Base-by-base conservation (phyloP, 2,888 invertebrate species). In the Caenorhabditis becei region DNA sequence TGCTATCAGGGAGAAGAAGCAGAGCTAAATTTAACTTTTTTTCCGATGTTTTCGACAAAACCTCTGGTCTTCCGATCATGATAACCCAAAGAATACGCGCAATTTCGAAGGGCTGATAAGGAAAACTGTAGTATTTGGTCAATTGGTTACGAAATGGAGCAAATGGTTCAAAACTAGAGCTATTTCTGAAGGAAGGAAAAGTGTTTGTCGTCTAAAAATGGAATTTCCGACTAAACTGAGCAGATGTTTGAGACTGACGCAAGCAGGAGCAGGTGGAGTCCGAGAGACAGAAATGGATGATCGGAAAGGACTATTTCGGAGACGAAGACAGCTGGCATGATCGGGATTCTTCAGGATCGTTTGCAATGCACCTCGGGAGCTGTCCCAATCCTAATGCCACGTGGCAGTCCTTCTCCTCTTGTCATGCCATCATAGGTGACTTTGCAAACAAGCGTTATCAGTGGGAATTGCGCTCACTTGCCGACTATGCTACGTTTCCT, bases 401-500 rank as follows among this genome's bases (percentile, higher is more conserved):
- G 47, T 47, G n/a, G 47, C 47, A 4, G 5, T 3, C 20, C 18
- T 47, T 47, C 20, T 18, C 10, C n/a, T 4, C 4, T 3, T 18
- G 47, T n/a, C 47, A 47, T 47, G 47, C 47, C n/a, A 18, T 47
- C 47, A 47, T 18, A 32, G n/a, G 62, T 18, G 59, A 20, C 47
- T 47, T 11, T 20, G 47, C 47, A 47, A 47, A 47, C 47, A 47
- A 1, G n/a, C 20, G 18, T 54, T 54, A 54, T 54, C 54, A 54
- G 41, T 66, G 4, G 3, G 8, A 62, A 10, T 44, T n/a, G 23
- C 28, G 23, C 18, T 47, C 28, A 47, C 32, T 58, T 32, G 10
- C 32, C 20, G 5, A 49, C 32, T 26, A 79, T 66, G 71, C 66
- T 59, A 72, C 78, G 54, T 72, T 32, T 51, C 26, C 49, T 59